Base-by-base conservation (phyloP, 2,797 vertebrate species). In the Clarias platycephalus region DNA sequence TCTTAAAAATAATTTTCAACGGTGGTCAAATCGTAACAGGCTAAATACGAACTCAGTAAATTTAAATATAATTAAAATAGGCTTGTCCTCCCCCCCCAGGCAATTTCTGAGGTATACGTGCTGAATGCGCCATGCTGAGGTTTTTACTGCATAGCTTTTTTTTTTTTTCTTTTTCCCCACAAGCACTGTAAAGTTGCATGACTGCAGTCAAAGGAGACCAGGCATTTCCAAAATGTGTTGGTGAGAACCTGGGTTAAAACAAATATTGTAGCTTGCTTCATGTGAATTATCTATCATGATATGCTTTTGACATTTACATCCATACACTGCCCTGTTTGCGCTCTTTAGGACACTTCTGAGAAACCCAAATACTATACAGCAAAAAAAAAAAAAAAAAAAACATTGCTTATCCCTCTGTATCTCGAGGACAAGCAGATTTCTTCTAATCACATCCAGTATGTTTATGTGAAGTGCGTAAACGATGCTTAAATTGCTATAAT, bases 251-350 rank as follows among this genome's bases (percentile, higher is more conserved):
- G 31, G 28, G 10, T 37, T 77, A 34, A 24, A 37, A 77, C 31
- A 55, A 58, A 34, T 37, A 60, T 22, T 7, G 4, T 75, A 20
- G 72, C 26, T 57, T 18, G 20, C 18, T 22, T 8, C 9, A 34
- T 57, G 18, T 58, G 28, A 22, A 34, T 58, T 1, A 31, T 58
- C 5, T 22, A 24, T 0, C 6, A 22, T 53, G 49, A 53, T 53
- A 53, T 53, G 49, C 49, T 53, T 53, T 53, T 53, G 90, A 93
- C 91, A 93, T 91, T 93, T 91, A 92, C 92, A 93, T 94, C 90
- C 90, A 89, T 94, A 94, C 92, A 91, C 92, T 93, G 88, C 86
- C 91, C 84, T 84, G 85, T 87, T 92, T 87, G 86, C 86, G 86
- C 77, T 91, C 88, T 92, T 93, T 91, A 91, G 88, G 86, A 88